phyloP scores from a whole-genome alignment of 1,140 invertebrate genomes.

The Musca domestica region DNA sequence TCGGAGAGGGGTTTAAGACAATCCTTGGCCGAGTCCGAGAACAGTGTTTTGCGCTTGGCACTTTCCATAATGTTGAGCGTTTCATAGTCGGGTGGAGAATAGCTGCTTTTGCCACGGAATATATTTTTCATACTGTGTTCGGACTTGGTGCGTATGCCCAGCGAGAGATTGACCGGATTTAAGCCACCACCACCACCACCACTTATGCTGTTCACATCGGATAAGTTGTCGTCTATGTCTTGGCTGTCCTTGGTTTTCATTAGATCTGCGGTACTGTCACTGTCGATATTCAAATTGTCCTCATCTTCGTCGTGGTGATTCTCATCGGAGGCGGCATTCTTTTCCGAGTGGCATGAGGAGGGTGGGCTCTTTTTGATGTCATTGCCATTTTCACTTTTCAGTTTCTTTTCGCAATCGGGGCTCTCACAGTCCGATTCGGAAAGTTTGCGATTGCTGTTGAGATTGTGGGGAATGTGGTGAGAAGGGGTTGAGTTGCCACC shows the following conservation, averaged over 20 bases:
- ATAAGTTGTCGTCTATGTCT: neutral
- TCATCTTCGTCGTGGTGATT: slow-evolving; percentile 26
- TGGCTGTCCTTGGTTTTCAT: slow-evolving; percentile 40
- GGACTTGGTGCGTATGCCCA: slow-evolving; percentile 56
- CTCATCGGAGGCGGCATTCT: neutral
- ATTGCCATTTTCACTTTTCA: slow-evolving; percentile 13
- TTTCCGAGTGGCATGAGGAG: slow-evolving; percentile 7
- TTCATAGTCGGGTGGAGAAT: slow-evolving; percentile 35
- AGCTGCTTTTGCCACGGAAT: slow-evolving; percentile 26
- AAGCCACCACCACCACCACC: slow-evolving; percentile 38
- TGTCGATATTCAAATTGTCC: slow-evolving; percentile 11
- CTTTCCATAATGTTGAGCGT: slow-evolving; percentile 48
- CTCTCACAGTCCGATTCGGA: neutral
- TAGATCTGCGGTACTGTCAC: slow-evolving; percentile 11
- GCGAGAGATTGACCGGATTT: slow-evolving; percentile 76
- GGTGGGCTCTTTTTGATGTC: neutral
- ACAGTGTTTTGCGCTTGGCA: slow-evolving; percentile 66
- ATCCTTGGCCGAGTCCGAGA: slow-evolving; percentile 62
- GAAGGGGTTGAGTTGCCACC: neutral
- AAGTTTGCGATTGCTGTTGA: neutral
- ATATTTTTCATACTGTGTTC: slow-evolving; percentile 30
- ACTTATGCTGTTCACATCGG: neutral
- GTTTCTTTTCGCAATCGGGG: slow-evolving; percentile 4
- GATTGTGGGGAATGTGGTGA: neutral
- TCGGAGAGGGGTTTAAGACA: slow-evolving; percentile 62